Evolutionary conservation across 2,113 vertebrate genomes (phyloP).

Genomic region (Nematolebias whitei): DNA sequence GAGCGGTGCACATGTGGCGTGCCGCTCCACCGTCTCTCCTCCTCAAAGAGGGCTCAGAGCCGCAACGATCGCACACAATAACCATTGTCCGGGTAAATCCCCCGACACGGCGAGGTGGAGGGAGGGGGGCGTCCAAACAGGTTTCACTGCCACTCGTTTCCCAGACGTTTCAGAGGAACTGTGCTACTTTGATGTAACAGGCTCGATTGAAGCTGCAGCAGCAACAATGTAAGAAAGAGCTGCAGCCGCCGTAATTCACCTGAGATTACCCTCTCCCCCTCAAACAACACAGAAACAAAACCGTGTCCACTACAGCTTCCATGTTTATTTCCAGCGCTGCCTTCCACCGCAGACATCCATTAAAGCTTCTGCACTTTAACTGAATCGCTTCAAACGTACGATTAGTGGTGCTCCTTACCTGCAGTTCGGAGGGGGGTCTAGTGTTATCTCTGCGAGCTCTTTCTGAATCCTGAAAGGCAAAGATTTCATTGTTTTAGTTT

Average conservation of each 20-base stretch:
- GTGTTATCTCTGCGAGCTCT: conserved; percentile 97
- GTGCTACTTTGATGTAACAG: conserved; percentile 17
- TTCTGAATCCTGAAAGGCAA: conserved; percentile 92
- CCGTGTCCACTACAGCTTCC: conserved; percentile 13
- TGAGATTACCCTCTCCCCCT: conserved; percentile 44
- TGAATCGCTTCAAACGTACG: conserved; percentile 9
- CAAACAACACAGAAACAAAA: conserved; percentile 26
- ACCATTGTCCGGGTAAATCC: conserved; percentile 75
- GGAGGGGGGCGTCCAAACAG: conserved; percentile 26
- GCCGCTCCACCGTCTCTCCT: conserved; percentile 56
- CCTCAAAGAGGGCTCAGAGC: conserved; percentile 67
- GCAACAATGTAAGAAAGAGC: conserved; percentile 8
- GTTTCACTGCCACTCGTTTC: conserved; percentile 44
- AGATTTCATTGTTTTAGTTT: background rate
- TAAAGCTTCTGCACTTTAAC: conserved; percentile 21
- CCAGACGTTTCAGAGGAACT: conserved; percentile 26
- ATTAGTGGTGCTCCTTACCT: conserved; percentile 83
- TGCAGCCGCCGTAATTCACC: too few relatives aligned
- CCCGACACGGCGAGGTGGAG: conserved; percentile 31
- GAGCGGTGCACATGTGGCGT: conserved; percentile 42
- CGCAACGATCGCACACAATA: conserved; percentile 67
- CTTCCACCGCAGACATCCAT: conserved; percentile 25
- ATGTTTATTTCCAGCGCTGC: background rate
- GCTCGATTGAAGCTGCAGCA: conserved; percentile 7
- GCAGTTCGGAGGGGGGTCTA: conserved; percentile 98